These are phyloP conservation scores for Xenopus laevis DNA, from an alignment of 2,113 vertebrate species.

Conservation along the genomic window DNA sequence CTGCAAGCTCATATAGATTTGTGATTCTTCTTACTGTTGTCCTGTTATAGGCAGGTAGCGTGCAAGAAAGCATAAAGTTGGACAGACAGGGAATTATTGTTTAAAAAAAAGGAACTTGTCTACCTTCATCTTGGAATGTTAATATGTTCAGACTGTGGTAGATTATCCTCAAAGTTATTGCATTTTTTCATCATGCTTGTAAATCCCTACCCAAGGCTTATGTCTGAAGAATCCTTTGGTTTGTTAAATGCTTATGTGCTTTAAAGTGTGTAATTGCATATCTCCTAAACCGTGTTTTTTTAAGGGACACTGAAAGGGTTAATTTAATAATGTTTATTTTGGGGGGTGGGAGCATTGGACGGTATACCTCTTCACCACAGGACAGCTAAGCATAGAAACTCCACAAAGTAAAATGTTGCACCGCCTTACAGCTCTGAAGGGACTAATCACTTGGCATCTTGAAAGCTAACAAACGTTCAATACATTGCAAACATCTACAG, in stretches of 20 bases:
- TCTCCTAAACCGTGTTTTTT: conserved; percentile 50
- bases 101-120: conserved; percentile 55
- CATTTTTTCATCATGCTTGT: conserved; percentile 58
- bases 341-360: background rate
- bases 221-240: conserved; percentile 67
- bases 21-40: background rate
- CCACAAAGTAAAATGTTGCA: conserved; percentile 18
- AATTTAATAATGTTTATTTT: background rate
- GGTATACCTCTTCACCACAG: background rate
- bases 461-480: background rate
- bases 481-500: conserved; percentile 19
- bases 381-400: conserved; percentile 5
- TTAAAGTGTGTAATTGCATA: conserved; percentile 52
- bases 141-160: conserved; percentile 80
- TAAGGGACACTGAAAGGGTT: conserved; percentile 47
- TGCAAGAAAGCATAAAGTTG: background rate
- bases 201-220: conserved; percentile 69
- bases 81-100: background rate
- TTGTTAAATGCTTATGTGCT: conserved; percentile 58
- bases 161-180: conserved; percentile 83
- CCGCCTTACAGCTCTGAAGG: background rate
- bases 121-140: conserved; percentile 79
- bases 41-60: background rate
- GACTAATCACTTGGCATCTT: conserved; percentile 15
- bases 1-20: background rate